Conservation (phyloP, 2,797 vertebrate genomes). For the Hirundo rustica region DNA sequence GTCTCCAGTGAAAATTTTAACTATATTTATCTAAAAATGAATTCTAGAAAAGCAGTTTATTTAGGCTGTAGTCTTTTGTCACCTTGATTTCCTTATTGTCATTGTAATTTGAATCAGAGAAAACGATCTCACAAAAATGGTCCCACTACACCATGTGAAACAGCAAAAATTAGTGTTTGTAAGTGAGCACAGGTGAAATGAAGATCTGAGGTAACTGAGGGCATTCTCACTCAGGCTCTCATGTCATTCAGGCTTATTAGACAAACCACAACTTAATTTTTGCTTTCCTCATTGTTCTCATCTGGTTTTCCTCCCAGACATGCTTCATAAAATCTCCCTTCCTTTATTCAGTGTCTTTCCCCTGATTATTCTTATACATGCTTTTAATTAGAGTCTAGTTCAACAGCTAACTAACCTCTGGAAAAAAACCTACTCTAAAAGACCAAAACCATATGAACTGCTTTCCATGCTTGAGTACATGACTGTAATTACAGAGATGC, state of each 20-base stretch:
- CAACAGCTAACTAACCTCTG: not conserved
- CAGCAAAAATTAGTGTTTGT: not conserved
- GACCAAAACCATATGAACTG: not conserved
- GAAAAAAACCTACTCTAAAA: not conserved
- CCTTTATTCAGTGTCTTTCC: not conserved
- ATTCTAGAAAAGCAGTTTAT: not conserved
- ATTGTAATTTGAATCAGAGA: not conserved
- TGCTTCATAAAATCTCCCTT: not conserved
- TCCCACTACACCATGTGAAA: not conserved
- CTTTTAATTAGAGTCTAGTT: not conserved
- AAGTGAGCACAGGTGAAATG: not conserved
- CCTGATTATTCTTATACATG: not conserved
- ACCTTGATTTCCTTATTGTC: not conserved
- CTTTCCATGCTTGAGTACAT: not conserved
- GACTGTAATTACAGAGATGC: not conserved
- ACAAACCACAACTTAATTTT: not conserved
- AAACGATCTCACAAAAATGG: not conserved
- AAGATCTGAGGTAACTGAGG: not conserved
- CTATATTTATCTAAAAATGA: not conserved
- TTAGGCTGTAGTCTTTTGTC: not conserved
- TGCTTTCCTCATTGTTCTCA: not conserved
- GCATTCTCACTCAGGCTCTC: not conserved
- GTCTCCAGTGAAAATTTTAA: not conserved
- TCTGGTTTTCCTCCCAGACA: not conserved
- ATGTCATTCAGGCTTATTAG: not conserved